Evolutionary conservation across 2,888 invertebrate genomes (phyloP).

Genomic region (Agriopis marginaria): DNA sequence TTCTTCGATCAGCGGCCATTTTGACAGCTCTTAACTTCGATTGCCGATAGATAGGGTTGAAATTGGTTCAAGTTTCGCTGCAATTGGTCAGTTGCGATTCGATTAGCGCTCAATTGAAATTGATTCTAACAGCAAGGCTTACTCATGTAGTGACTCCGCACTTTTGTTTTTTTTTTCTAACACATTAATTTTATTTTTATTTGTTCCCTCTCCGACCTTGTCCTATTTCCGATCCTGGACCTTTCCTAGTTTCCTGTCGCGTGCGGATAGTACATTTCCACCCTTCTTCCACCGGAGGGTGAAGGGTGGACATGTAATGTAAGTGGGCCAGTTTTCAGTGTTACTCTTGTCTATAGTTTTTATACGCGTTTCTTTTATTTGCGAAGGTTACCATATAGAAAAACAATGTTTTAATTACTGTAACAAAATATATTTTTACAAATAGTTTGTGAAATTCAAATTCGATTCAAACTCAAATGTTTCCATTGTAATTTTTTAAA

Average conservation of each 20-base stretch:
- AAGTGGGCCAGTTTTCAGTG: slow-evolving; percentile 32
- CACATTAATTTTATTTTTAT: slow-evolving; percentile 51
- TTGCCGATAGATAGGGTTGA: slow-evolving; percentile 25
- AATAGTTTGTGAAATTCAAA: too few species aligned
- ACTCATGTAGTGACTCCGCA: slow-evolving; percentile 56
- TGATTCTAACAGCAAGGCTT: slow-evolving; percentile 46
- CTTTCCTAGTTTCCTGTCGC: slow-evolving; percentile 58
- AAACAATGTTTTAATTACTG: not conserved
- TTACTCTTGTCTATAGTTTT: slow-evolving; percentile 60
- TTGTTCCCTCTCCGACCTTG: slow-evolving; percentile 56
- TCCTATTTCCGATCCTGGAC: slow-evolving; percentile 57
- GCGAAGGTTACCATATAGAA: slow-evolving; percentile 8
- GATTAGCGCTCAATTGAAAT: slow-evolving; percentile 21
- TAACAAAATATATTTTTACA: too few species aligned
- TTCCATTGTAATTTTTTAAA: not conserved
- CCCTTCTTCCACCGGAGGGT: slow-evolving; percentile 29
- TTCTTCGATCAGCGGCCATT: slow-evolving; percentile 25
- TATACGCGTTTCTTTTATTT: slow-evolving; percentile 60
- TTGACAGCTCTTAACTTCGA: slow-evolving; percentile 35
- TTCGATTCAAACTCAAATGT: too few species aligned
- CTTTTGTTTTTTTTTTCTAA: slow-evolving; percentile 60
- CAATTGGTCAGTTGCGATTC: slow-evolving; percentile 26
- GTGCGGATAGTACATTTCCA: slow-evolving; percentile 47
- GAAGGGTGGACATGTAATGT: slow-evolving; percentile 41
- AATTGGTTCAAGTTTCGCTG: slow-evolving; percentile 19